These are phyloP conservation scores for Anagrus nilaparvatae DNA, from an alignment of 1,140 invertebrate genomes.

Conservation along the genomic window DNA sequence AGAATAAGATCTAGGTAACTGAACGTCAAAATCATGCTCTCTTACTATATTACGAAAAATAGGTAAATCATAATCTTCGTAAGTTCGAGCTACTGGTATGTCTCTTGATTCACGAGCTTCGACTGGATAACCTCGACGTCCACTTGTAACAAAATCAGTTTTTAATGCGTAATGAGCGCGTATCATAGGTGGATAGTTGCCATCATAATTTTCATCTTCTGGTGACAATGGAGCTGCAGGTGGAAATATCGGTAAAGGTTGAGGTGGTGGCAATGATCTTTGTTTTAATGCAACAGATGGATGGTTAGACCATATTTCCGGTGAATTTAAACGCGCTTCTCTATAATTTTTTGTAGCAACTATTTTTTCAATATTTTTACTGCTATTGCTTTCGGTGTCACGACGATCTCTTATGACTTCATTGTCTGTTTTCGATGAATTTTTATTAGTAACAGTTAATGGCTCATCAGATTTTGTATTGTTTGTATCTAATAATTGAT, in stretches of 20 bases:
- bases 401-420: constrained; percentile 22
- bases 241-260: too few species aligned
- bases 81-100: constrained; percentile 18
- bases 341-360: constrained; percentile 24
- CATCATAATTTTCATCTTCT: too few species aligned
- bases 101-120: constrained; percentile 30
- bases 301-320: constrained; percentile 33
- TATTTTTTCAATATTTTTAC: constrained; percentile 33
- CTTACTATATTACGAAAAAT: constrained; percentile 22
- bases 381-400: constrained; percentile 21
- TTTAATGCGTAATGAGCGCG: constrained; percentile 21
- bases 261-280: too few species aligned
- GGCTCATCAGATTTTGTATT: too few species aligned
- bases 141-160: constrained; percentile 33
- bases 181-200: background rate
- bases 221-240: too few species aligned
- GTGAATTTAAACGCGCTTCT: constrained; percentile 22
- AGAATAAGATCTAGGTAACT: constrained; percentile 23
- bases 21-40: constrained; percentile 27
- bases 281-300: too few species aligned
- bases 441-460: too few species aligned
- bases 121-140: background rate
- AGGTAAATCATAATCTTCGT: constrained; percentile 29
- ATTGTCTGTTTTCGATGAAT: constrained; percentile 5
- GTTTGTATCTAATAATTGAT: too few species aligned